phyloP scores from a whole-genome alignment of 92 coral and sea anemone species.

The Chrysogorgia sp. region DNA sequence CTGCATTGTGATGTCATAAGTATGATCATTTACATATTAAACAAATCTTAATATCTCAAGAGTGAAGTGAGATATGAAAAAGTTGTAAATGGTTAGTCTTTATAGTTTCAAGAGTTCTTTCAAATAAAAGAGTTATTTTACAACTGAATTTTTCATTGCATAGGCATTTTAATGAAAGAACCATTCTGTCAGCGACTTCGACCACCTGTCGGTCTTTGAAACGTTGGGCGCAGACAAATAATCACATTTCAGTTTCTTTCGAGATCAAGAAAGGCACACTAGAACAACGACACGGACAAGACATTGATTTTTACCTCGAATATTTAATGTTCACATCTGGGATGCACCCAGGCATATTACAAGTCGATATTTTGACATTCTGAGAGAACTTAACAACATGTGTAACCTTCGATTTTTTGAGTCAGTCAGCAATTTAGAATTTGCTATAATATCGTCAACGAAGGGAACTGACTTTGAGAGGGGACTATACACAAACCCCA shows the following conservation, averaged over 20 bases:
- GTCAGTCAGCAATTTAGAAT: neutral
- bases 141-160: no score
- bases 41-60: no score
- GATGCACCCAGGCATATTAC: neutral
- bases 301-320: slow-evolving; percentile 13
- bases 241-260: neutral
- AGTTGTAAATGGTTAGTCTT: no score
- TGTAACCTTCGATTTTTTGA: neutral
- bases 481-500: no score
- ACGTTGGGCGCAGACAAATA: neutral
- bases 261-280: slow-evolving; percentile 9
- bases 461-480: neutral
- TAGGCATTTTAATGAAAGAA: no score
- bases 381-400: neutral
- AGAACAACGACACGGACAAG: slow-evolving; percentile 35
- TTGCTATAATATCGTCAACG: neutral
- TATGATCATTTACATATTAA: no score
- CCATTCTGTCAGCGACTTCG: no score
- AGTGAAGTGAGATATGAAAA: no score
- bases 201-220: neutral
- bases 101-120: no score
- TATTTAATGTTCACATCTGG: slow-evolving; percentile 14
- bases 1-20: no score
- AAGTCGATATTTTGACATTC: neutral
- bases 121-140: no score